These are phyloP conservation scores for Montipora foliosa DNA, from an alignment of 64 coral and sea anemone species.

Conservation along the genomic window DNA sequence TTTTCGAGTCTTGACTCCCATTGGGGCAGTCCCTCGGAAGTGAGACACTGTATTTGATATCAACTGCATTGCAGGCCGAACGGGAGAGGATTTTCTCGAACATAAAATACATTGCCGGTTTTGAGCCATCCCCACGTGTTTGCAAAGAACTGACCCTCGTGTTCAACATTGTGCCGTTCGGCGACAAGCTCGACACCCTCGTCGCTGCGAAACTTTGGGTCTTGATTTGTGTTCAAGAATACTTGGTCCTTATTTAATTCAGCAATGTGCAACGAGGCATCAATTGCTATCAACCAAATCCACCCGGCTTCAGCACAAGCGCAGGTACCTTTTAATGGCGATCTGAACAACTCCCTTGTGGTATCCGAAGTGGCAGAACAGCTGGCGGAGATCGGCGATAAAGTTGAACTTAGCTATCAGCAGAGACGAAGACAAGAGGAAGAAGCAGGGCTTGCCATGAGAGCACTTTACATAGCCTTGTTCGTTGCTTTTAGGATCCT, in stretches of 20 bases:
- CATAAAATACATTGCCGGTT: constrained; percentile 8
- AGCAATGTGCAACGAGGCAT: constrained; percentile 60
- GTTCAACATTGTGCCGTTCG: neutral
- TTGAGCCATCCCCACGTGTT: constrained; percentile 51
- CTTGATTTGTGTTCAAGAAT: neutral
- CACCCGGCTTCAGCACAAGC: neutral
- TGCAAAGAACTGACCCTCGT: constrained; percentile 6
- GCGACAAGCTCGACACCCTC: neutral
- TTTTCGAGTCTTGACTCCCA: neutral
- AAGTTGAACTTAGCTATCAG: constrained; percentile 69
- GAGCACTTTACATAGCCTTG: constrained; percentile 61
- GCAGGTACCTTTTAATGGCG: constrained; percentile 1
- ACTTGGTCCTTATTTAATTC: neutral
- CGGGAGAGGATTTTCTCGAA: neutral
- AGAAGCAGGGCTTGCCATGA: constrained; percentile 45
- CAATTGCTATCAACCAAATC: neutral
- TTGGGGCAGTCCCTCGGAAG: neutral
- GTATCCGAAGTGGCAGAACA: constrained; percentile 74
- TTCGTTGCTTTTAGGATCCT: constrained; percentile 57
- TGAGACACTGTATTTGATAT: neutral
- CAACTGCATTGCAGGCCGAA: neutral
- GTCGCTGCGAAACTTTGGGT: neutral
- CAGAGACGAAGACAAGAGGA: constrained; percentile 42
- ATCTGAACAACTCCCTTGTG: constrained; percentile 63
- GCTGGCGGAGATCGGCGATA: constrained; percentile 77